Base-by-base conservation (phyloP, 1,140 invertebrate genomes). In the Eumeta japonica region DNA sequence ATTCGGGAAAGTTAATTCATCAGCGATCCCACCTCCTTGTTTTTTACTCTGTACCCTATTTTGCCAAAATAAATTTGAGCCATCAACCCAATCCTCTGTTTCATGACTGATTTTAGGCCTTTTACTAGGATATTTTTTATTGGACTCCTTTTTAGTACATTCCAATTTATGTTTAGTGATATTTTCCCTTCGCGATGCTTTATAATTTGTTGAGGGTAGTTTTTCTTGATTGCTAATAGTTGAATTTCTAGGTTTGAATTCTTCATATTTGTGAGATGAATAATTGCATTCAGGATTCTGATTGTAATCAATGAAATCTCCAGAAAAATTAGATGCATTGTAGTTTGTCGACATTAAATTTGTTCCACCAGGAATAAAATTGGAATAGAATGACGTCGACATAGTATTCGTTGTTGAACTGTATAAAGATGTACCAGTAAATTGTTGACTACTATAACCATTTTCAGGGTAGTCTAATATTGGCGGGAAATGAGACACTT, bases 401-500 rank as follows among this genome's bases (percentile, higher is more conserved):
- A 74, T 70, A 1, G 70, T 72, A 47, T 66, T 74, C 12, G 70
- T 66, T 2, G 66, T 68, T 11, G 58, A 53, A 41, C 70, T 74
- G 38, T 74, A 74, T 19, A 74, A 56, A 11, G 56, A 62, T 19
- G 66, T 70, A 4, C 63, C 63, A 12, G 66, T 63, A 56, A 63
- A 70, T 42, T 71, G 66, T 35, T 74, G 70, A 1, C 56, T 54
- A 15, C 57, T 43, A 16, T 68, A 74, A 40, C 43, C 57, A 34
- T 70, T 74, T 16, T 74, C 70, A 2, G 61, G 47, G 45, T 74
- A 74, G 52, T 74, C 70, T n/a, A 68, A 32, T 15, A 74, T 61
- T 27, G 66, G 55, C 11, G 70, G 66, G 31, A 68, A 74, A 49
- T 74, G 70, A 3, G 70, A 74, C 1, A 74, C 63, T 52, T 74